phyloP scores from a whole-genome alignment of 2,113 vertebrate species.

The Psilopsiagon aymara region DNA sequence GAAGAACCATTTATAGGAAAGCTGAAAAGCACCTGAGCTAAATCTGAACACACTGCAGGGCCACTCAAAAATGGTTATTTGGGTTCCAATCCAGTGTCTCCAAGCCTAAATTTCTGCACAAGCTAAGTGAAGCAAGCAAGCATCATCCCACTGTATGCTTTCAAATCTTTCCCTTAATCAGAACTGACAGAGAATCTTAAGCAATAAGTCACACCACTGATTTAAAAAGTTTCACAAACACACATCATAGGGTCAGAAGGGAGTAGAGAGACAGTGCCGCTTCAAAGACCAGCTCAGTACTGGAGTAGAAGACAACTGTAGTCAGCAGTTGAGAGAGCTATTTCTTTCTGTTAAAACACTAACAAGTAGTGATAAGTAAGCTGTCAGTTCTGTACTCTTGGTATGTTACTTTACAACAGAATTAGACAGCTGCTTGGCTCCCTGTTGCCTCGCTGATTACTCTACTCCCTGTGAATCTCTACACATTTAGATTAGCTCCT shows the following conservation, averaged over 20 bases:
- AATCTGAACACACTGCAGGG: neutral
- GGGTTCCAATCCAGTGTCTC: neutral
- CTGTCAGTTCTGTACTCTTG: neutral
- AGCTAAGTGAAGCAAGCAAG: neutral
- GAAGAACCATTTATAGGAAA: neutral
- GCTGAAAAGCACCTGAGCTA: neutral
- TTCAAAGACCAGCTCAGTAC: neutral
- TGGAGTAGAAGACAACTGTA: neutral
- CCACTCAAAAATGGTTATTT: neutral
- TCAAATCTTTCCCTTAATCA: neutral
- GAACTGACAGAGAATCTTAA: neutral
- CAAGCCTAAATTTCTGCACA: neutral
- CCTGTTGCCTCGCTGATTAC: neutral
- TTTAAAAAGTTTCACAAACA: neutral
- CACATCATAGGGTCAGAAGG: neutral
- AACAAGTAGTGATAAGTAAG: neutral
- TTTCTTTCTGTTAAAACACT: neutral
- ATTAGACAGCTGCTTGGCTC: neutral
- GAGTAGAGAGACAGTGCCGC: neutral
- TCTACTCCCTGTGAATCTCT: neutral
- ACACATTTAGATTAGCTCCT: neutral
- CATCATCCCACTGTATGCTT: fast-evolving
- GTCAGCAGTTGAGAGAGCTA: neutral
- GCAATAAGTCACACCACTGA: neutral
- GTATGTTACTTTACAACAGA: neutral